Percentiles rank a stretch among this genome's conserved stretches.
Evolutionary conservation across 2,888 invertebrate genomes (phyloP).

Genomic region (Athalia cordata): DNA sequence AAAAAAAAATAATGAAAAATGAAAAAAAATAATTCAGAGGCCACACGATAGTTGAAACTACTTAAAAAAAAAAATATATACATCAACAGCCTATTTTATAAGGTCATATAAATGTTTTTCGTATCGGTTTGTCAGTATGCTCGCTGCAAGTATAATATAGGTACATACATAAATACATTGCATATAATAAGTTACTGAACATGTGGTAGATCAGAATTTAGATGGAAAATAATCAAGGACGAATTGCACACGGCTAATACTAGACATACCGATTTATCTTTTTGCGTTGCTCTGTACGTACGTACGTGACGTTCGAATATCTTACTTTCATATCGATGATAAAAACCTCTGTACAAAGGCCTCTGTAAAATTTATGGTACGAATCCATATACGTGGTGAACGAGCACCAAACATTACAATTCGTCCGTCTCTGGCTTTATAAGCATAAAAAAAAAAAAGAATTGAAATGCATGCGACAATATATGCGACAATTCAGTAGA

Average conservation of each 20-base stretch:
- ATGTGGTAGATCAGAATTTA: background rate
- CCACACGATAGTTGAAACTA: conserved; percentile 16
- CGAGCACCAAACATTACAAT: too few relatives aligned
- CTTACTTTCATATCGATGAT: conserved; percentile 32
- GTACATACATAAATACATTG: background rate
- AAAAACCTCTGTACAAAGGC: background rate
- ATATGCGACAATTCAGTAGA: too few relatives aligned
- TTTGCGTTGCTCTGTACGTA: background rate
- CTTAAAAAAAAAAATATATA: conserved; percentile 22
- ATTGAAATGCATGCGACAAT: too few relatives aligned
- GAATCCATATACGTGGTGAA: too few relatives aligned
- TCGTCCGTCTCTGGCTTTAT: too few relatives aligned
- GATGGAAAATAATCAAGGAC: conserved; percentile 20
- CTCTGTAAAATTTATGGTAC: background rate
- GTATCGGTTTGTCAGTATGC: background rate
- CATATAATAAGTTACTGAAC: background rate
- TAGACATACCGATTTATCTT: too few relatives aligned
- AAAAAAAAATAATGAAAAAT: background rate
- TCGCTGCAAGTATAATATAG: background rate
- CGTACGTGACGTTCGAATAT: background rate
- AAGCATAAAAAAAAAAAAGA: too few relatives aligned
- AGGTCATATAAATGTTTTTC: conserved; percentile 16
- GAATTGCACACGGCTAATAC: conserved; percentile 19
- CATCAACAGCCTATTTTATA: conserved; percentile 3
- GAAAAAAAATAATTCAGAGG: conserved; percentile 6